phyloP scores from a whole-genome alignment of 2,797 vertebrate genomes.

The Ptychobarbus kaznakovi region DNA sequence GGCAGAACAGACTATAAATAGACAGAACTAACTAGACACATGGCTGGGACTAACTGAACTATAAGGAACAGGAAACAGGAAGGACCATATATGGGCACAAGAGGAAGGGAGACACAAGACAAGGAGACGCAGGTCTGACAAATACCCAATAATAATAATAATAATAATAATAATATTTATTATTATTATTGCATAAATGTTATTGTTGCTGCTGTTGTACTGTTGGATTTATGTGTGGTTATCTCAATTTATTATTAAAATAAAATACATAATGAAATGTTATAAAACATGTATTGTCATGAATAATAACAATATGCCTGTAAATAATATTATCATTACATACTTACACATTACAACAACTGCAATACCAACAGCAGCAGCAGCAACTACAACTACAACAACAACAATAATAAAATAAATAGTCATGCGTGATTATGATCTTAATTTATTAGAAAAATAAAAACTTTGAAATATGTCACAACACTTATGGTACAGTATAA shows the following conservation, averaged over 20 bases:
- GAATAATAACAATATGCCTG: neutral
- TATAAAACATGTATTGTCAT: neutral
- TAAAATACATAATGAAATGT: neutral
- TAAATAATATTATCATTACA: neutral
- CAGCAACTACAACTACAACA: neutral
- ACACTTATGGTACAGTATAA: neutral
- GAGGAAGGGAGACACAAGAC: no score
- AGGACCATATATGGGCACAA: no score
- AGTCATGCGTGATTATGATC: neutral
- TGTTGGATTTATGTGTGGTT: neutral
- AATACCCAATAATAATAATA: neutral
- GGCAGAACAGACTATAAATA: no score
- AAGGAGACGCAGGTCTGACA: no score
- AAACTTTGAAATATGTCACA: neutral
- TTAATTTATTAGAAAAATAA: neutral
- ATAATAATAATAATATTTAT: neutral
- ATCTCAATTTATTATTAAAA: neutral
- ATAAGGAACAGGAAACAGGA: no score
- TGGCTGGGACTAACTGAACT: no score
- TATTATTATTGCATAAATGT: neutral
- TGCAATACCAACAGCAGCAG: neutral
- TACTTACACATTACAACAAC: neutral
- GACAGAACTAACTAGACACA: no score
- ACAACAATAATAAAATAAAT: neutral
- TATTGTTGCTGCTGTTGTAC: neutral